Base-by-base conservation (phyloP, 2,888 invertebrate species). In the Podabrus alpinus region DNA sequence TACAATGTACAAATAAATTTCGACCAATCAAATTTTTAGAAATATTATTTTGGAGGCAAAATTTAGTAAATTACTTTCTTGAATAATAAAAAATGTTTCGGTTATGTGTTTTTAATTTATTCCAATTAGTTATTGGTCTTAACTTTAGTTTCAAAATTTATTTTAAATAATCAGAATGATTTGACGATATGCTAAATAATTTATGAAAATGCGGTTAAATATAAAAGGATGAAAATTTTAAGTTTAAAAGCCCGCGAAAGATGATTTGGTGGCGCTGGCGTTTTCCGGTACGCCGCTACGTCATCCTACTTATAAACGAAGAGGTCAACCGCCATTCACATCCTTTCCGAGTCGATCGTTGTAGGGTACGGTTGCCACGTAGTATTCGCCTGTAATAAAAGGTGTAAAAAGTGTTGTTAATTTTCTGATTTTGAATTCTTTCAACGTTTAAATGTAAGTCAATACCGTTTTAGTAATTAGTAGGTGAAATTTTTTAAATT, bases 301-400 rank as follows among this genome's bases (percentile, higher is more conserved):
- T 80, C 80, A 80, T 80, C 81, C 80, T 78, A 79, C 81, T 78
- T 75, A 71, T 68, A 69, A 78, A 61, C 67, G 66, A 79, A 79
- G 78, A 78, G 82, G 21, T 59, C 69, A 67, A 69, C 60, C 62
- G 68, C 71, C 72, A 66, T 69, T 72, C 70, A 85, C 86, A 83
- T 86, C 86, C 87, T 87, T 87, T 87, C 85, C 85, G 82, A 86
- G 84, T 84, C 82, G 85, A 82, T 85, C 85, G 84, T 86, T 85
- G 83, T 80, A 79, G 83, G 82, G 87, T 86, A 84, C 82, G 85
- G 87, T 86, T 84, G 86, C 81, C 82, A 83, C 82, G 81, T 81
- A 82, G 81, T 85, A 83, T 82, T 83, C 81, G 83, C 83, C 81
- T 45, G n/a, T 45, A 45, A 45, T 45, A 45, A n/a, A 45, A 45